These are phyloP conservation scores for Erpobdella octoculata DNA, from an alignment of 2,888 invertebrate species.

Conservation along the genomic window DNA sequence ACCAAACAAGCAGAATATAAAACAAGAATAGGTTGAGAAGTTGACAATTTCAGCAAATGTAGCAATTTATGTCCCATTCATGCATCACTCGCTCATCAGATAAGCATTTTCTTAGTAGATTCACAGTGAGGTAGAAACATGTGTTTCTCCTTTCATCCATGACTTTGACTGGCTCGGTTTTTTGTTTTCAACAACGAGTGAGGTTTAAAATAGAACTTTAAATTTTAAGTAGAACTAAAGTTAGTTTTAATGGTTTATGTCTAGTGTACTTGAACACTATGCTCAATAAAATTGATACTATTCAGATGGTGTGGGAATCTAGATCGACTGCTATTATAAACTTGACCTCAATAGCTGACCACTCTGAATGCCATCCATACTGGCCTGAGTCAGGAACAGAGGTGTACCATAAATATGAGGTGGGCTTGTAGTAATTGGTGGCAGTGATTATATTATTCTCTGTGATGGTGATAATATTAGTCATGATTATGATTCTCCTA, in stretches of 20 bases:
- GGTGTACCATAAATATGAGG: conserved; percentile 24
- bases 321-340: conserved; percentile 23
- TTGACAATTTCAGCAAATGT: too few relatives aligned
- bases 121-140: too few relatives aligned
- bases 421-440: background rate
- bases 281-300: background rate
- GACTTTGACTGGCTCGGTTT: too few relatives aligned
- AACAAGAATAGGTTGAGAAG: too few relatives aligned
- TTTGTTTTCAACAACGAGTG: background rate
- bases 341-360: conserved; percentile 23
- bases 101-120: too few relatives aligned
- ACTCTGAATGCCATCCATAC: conserved; percentile 25
- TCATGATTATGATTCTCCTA: too few relatives aligned
- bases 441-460: background rate
- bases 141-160: too few relatives aligned
- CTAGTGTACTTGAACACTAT: background rate
- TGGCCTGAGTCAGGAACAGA: conserved; percentile 24
- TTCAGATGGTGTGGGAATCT: conserved; percentile 28
- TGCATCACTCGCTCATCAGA: too few relatives aligned
- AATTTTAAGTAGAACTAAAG: background rate
- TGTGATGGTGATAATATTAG: background rate
- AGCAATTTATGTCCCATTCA: too few relatives aligned
- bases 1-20: too few relatives aligned
- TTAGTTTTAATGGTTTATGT: background rate
- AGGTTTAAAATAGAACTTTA: background rate